Percentiles rank a stretch among this genome's conserved stretches.
Evolutionary conservation across 2,888 invertebrate genomes (phyloP).

Genomic region (Melieria crassipennis): DNA sequence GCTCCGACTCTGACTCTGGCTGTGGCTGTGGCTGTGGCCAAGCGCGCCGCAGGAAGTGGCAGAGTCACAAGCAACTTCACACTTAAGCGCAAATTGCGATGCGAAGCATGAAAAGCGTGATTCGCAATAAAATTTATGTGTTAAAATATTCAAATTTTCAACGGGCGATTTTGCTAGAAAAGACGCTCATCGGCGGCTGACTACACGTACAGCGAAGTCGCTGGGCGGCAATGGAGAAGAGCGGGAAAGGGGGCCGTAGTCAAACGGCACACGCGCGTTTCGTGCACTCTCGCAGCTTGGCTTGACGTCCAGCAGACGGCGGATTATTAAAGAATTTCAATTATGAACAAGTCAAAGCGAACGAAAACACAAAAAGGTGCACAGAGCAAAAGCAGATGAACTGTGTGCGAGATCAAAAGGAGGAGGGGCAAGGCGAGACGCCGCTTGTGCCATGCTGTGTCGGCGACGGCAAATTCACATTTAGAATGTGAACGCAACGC

Average conservation of each 20-base stretch:
- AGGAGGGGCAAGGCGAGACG: neutral
- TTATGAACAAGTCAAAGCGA: slow-evolving; percentile 9
- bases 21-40: too few species aligned
- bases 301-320: neutral
- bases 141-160: slow-evolving; percentile 37
- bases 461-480: neutral
- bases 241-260: neutral
- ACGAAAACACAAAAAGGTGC: slow-evolving; percentile 5
- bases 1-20: neutral
- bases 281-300: too few species aligned
- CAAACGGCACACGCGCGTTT: neutral
- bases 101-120: slow-evolving; percentile 50
- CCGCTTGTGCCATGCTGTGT: neutral
- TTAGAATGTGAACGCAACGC: slow-evolving; percentile 1
- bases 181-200: too few species aligned
- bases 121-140: slow-evolving; percentile 45
- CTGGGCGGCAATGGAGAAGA: too few species aligned
- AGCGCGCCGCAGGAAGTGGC: slow-evolving; percentile 10
- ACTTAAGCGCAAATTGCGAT: slow-evolving; percentile 35
- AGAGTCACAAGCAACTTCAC: slow-evolving; percentile 19
- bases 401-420: neutral
- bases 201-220: too few species aligned
- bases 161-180: slow-evolving; percentile 11
- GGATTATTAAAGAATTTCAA: slow-evolving; percentile 27
- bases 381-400: slow-evolving; percentile 16